Base-by-base conservation (phyloP, 1,140 invertebrate species). In the Drosophila serrata region DNA sequence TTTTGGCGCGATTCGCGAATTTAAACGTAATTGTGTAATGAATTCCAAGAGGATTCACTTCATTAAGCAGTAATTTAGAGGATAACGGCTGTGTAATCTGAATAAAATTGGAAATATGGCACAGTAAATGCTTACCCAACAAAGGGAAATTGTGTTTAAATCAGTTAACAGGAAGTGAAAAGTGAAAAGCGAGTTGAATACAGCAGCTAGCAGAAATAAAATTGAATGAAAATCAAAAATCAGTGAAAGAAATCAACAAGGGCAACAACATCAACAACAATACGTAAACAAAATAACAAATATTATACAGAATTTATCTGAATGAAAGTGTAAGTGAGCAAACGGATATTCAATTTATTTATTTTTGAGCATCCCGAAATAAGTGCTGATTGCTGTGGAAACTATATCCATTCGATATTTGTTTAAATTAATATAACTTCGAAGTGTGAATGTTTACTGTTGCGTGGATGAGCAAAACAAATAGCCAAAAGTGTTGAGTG, bases 291-390 rank as follows among this genome's bases (percentile, higher is more conserved):
- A 58, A 57, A 43, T n/a, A 56, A 33, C 22, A 53, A 51, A 53
- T 68, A 65, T 49, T 39, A 57, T 43, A 42, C n/a, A 2, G 11
- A 48, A 68, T 68, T 69, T 35, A 77, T 68, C 22, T 69, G 35
- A 72, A 72, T 70, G 37, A 40, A 72, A 24, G 49, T 48, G 68
- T 45, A 69, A 57, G 67, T 43, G 49, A 17, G 24, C 43, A 13
- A 75, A 43, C 64, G 74, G 74, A 78, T 57, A 77, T 68, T 57
- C 33, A 69, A 69, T 69, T 78, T 77, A 69, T 69, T 78, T 77
- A 29, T 61, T 69, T 12, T n/a, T 11, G 22, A 62, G 55, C 17
- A 51, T 6, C 37, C 24, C 15, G 29, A 48, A 15, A 46, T 70
- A 58, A 72, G 65, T 56, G 31, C 31, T 13, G 27, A 40, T 11